A percentile compares a stretch with the other conserved stretches of the same genome.
These are phyloP conservation scores for Halcyon smyrnensis DNA, from an alignment of 2,797 vertebrate species.

Conservation along the genomic window DNA sequence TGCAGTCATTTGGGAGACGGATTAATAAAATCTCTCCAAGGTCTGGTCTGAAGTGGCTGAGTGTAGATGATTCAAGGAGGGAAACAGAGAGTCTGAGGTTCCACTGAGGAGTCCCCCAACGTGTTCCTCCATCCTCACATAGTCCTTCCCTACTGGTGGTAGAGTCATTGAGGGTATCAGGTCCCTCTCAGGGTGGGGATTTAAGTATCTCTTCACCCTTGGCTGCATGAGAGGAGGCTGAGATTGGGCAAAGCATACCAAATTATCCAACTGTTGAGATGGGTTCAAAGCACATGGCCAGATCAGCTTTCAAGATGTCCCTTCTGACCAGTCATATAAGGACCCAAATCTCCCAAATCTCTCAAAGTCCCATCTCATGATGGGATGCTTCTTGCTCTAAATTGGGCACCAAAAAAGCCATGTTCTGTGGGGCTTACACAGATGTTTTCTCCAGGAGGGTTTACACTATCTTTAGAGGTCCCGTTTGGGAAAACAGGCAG, in stretches of 20 bases:
- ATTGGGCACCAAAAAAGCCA: neutral
- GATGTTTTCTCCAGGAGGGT: neutral
- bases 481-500: neutral
- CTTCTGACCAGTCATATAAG: neutral
- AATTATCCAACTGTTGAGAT: neutral
- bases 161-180: neutral
- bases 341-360: neutral
- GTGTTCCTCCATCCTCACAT: neutral
- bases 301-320: neutral
- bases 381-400: neutral
- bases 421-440: neutral
- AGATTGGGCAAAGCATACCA: neutral
- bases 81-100: neutral
- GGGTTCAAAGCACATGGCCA: neutral
- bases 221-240: neutral
- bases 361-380: neutral
- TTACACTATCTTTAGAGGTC: neutral
- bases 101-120: neutral
- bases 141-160: neutral
- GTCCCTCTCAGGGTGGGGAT: neutral
- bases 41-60: neutral
- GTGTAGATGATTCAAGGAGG: neutral
- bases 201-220: neutral
- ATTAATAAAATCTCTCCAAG: neutral
- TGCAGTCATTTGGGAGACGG: neutral